Conservation (phyloP, 2,797 vertebrate genomes). For the Pseudopleuronectes americanus region DNA sequence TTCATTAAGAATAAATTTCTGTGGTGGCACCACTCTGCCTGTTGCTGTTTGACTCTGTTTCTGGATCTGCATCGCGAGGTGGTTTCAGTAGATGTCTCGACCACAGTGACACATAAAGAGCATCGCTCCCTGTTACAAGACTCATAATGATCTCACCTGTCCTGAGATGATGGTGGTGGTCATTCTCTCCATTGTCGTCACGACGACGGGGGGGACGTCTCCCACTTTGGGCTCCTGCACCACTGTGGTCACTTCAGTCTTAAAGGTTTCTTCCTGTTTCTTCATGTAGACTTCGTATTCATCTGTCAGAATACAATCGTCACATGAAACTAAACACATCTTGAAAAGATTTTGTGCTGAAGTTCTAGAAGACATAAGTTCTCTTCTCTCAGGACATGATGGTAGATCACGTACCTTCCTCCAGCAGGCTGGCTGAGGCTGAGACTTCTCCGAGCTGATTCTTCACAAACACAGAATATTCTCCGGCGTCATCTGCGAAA, state of each 20-base stretch:
- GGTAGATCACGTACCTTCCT: constrained; percentile 87
- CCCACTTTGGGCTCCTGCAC: constrained; percentile 84
- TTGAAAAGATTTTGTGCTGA: background rate
- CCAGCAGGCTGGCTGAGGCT: constrained; percentile 89
- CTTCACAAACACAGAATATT: constrained; percentile 91
- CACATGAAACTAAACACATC: no score
- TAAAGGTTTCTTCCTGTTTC: constrained; percentile 88
- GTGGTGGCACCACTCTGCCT: no score
- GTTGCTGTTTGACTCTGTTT: no score
- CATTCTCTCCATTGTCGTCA: constrained; percentile 87
- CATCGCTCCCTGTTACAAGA: no score
- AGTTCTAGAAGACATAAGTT: background rate
- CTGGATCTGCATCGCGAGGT: no score
- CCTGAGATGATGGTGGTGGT: constrained; percentile 87
- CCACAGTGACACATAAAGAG: no score
- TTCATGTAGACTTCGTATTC: constrained; percentile 92
- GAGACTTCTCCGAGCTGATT: constrained; percentile 93
- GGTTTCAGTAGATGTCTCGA: no score
- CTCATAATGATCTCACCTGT: constrained; percentile 56
- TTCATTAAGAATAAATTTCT: no score
- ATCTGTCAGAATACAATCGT: constrained; percentile 77
- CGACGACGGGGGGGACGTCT: constrained; percentile 72
- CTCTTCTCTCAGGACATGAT: background rate
- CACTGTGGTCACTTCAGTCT: constrained; percentile 83
- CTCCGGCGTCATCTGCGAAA: constrained; percentile 97